Evolutionary conservation across 2,797 vertebrate species (phyloP).

Genomic region (Manis crassicaudata): DNA sequence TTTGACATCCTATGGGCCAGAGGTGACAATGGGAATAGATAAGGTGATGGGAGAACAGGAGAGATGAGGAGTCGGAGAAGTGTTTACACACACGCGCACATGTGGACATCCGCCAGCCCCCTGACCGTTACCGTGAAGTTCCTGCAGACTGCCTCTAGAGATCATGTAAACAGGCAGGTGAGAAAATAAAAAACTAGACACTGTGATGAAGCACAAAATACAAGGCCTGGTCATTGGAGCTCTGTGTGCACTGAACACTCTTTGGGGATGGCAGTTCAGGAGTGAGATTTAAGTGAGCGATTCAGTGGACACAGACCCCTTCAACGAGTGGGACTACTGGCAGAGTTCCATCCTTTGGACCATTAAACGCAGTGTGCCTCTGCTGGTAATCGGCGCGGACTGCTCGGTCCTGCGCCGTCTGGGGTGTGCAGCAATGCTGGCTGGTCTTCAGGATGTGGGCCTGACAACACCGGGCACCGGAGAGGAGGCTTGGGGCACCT

Average conservation of each 20-base stretch:
- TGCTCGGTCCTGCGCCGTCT: fast-evolving
- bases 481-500: too few species aligned
- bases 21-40: not conserved
- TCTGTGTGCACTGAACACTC: fast-evolving
- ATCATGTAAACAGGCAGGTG: not conserved
- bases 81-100: not conserved
- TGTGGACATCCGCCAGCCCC: not conserved
- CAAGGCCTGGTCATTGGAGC: fast-evolving
- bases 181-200: too few species aligned
- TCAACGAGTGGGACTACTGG: not conserved
- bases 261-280: fast-evolving
- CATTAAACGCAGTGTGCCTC: fast-evolving
- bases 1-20: not conserved
- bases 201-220: fast-evolving
- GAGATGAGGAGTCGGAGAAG: too few species aligned
- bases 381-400: not conserved
- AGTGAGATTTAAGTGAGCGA: fast-evolving
- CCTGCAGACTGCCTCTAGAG: not conserved
- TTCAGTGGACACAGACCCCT: not conserved
- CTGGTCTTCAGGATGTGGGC: not conserved
- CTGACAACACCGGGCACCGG: too few species aligned
- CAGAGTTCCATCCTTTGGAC: not conserved
- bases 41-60: not conserved
- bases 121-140: not conserved
- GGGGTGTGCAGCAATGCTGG: too few species aligned